Evolutionary conservation across 2,797 vertebrate species (phyloP), one percentile per base, ranked within the genome.

Genomic region (Sebastes nivosus): DNA sequence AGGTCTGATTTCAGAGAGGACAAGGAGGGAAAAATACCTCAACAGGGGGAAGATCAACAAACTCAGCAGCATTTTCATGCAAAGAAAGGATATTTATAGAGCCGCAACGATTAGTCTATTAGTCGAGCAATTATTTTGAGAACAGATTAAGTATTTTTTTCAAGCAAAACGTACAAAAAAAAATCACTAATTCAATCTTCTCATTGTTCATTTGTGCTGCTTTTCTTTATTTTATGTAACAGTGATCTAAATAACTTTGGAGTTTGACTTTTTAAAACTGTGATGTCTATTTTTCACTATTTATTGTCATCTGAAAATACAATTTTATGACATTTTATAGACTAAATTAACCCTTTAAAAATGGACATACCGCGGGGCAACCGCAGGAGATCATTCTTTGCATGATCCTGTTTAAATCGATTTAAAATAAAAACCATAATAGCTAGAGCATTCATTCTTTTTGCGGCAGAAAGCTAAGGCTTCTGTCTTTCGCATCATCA

Each of bases 1-100:
- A 75, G 42, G 72, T 74, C 66, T 83, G 76, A 88, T 85, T 84
- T 83, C 76, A 89, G 79, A 77, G 66, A 77, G 77, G 71, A 65
- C 55, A 84, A 68, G 58, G 29, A 58, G 50, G 63, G 42, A 57
- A 52, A 68, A 67, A 73, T 54, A 60, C 32, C 50, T 63, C 57
- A 3, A 76, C 46, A 46, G 20, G 24, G 24, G n/a, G 30, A 36
- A 27, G 11, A 65, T 8, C 5, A 59, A 5, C 14, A 50, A 25
- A 70, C 20, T 70, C 52, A 50, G 57, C 54, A 76, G 1, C 8
- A 30, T 64, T 73, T 74, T 52, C 4, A 67, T 16, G 8, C 1
- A 9, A 58, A 59, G 22, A 29, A 79, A 29, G 16, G n/a, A 69
- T 38, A 68, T 32, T 67, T 70, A 22, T 50, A 67, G 3, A 34